Conservation (phyloP, 2,888 invertebrate genomes). For the Choristoneura rosaceana region DNA sequence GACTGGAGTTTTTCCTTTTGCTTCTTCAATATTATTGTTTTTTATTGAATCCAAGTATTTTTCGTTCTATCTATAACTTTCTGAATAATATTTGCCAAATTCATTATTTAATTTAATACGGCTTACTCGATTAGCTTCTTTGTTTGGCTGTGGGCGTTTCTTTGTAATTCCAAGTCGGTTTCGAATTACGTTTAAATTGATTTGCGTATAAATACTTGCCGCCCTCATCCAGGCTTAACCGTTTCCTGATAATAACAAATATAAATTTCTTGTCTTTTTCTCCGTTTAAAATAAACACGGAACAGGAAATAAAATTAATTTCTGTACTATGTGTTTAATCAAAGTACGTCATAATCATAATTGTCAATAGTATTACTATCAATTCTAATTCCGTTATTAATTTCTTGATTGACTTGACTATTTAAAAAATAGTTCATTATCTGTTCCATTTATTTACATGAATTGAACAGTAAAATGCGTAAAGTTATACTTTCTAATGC, state of each 20-base stretch:
- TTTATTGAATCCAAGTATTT: not conserved
- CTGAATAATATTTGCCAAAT: not conserved
- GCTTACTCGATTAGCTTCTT: not conserved
- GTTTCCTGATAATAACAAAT: not conserved
- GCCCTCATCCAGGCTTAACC: not conserved
- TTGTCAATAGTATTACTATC: too few species aligned
- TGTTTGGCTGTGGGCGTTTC: not conserved
- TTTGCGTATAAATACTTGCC: not conserved
- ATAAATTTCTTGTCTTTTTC: too few species aligned
- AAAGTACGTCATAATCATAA: too few species aligned
- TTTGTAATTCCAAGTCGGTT: not conserved
- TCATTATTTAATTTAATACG: not conserved
- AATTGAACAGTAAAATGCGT: conserved; percentile 45
- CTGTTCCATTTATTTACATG: conserved; percentile 13
- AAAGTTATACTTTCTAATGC: conserved; percentile 62
- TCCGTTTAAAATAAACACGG: too few species aligned
- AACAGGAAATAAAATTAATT: not conserved
- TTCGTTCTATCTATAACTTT: not conserved
- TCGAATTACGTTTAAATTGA: not conserved
- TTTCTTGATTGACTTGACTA: not conserved
- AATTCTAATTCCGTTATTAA: not conserved
- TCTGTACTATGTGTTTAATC: not conserved
- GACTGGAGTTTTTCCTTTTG: not conserved
- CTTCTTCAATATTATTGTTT: not conserved
- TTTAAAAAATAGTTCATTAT: not conserved